Evolutionary conservation across 2,888 invertebrate genomes (phyloP).

Genomic region (Mongoloraphidia duomilia): DNA sequence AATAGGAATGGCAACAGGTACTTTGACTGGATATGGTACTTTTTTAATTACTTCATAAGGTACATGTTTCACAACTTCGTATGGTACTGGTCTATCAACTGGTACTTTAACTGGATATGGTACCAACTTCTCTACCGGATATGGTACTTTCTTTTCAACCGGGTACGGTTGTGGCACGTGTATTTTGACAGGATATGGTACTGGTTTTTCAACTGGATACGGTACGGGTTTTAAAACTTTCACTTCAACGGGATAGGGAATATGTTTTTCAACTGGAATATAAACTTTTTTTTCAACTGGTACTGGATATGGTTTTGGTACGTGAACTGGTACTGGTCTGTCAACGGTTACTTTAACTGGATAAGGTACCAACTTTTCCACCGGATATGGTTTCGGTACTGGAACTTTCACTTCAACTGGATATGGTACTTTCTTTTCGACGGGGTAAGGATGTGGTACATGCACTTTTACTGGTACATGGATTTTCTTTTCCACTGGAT

Average conservation of each 20-base stretch:
- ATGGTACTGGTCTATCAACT: conserved; percentile 46
- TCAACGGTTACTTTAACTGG: conserved; percentile 5
- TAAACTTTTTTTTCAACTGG: conserved; percentile 3
- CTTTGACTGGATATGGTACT: conserved; percentile 48
- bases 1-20: conserved; percentile 49
- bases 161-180: conserved; percentile 11
- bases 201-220: conserved; percentile 32
- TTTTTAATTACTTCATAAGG: conserved; percentile 42
- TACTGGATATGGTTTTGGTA: conserved; percentile 4
- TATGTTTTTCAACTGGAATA: conserved; percentile 5
- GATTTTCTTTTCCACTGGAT: conserved; percentile 26
- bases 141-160: conserved; percentile 27
- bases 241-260: conserved; percentile 35
- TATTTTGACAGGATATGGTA: conserved; percentile 18
- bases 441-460: background rate
- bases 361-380: conserved; percentile 3
- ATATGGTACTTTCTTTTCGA: conserved; percentile 3
- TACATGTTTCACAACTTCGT: conserved; percentile 45
- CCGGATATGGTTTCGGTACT: conserved; percentile 5
- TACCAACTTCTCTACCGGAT: conserved; percentile 47
- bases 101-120: conserved; percentile 49
- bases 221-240: conserved; percentile 39
- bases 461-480: conserved; percentile 8
- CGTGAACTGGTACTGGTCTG: conserved; percentile 1
- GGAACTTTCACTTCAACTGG: conserved; percentile 4